phyloP scores from a whole-genome alignment of 2,888 invertebrate species.

The Caenorhabditis doughertyi region DNA sequence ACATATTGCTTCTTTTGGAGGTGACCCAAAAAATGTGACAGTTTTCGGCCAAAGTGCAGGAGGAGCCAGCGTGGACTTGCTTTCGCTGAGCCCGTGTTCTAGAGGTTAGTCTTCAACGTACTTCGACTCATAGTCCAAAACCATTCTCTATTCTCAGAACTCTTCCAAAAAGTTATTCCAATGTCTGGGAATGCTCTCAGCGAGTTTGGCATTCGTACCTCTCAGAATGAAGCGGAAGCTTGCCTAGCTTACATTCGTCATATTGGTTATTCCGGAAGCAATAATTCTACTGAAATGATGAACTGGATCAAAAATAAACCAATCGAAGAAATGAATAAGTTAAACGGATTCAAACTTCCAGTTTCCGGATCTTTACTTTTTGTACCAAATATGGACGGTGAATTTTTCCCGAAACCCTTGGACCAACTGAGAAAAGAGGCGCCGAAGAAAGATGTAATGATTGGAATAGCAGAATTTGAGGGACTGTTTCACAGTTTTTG shows the following conservation, averaged over 20 bases:
- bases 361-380: conserved; percentile 59
- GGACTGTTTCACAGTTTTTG: conserved; percentile 36
- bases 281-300: conserved; percentile 40
- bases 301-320: conserved; percentile 55
- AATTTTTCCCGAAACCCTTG: conserved; percentile 51
- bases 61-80: conserved; percentile 70
- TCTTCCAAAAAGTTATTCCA: conserved; percentile 44
- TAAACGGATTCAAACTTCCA: conserved; percentile 23
- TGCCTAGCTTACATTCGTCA: conserved; percentile 61
- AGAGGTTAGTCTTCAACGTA: too few species aligned
- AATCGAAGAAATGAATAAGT: conserved; percentile 31
- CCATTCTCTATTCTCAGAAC: too few species aligned
- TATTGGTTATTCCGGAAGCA: conserved; percentile 59
- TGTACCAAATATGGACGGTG: conserved; percentile 68
- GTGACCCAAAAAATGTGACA: conserved; percentile 78
- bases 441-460: conserved; percentile 40
- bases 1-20: conserved; percentile 78
- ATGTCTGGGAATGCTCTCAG: conserved; percentile 67
- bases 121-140: too few species aligned
- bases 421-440: conserved; percentile 57
- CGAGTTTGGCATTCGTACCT: conserved; percentile 59
- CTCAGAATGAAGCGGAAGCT: conserved; percentile 37
- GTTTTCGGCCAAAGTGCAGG: conserved; percentile 80
- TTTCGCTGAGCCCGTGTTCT: conserved; percentile 71
- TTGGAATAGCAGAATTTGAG: conserved; percentile 43